Percentiles rank a stretch among this genome's conserved stretches.
Evolutionary conservation across 1,140 invertebrate species (phyloP).

Genomic region (Triops longicaudatus): DNA sequence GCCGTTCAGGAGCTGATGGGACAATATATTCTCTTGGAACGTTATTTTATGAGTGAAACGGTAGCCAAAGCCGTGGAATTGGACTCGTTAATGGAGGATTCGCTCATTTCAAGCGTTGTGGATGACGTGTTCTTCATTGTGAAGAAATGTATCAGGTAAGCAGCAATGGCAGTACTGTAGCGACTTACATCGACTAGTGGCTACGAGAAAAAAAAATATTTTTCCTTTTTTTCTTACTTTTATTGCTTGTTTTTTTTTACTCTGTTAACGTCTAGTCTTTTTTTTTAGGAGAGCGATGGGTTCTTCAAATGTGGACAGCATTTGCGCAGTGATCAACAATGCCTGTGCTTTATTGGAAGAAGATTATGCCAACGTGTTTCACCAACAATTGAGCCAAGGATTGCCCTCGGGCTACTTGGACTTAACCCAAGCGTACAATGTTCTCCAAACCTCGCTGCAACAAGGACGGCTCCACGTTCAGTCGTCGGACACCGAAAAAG

Average conservation of each 20-base stretch:
- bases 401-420: slow-evolving; percentile 81
- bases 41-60: slow-evolving; percentile 94
- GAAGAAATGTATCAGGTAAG: slow-evolving; percentile 84
- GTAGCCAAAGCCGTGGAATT: slow-evolving; percentile 86
- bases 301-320: slow-evolving; percentile 85
- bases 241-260: no score
- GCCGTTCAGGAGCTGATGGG: slow-evolving; percentile 84
- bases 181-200: neutral
- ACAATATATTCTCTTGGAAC: slow-evolving; percentile 84
- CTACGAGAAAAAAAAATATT: neutral
- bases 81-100: slow-evolving; percentile 57
- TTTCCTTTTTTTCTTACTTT: no score
- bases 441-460: slow-evolving; percentile 69
- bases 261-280: no score
- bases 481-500: slow-evolving; percentile 69
- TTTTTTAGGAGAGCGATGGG: slow-evolving; percentile 68
- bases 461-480: slow-evolving; percentile 62
- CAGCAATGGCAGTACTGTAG: neutral
- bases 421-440: slow-evolving; percentile 64
- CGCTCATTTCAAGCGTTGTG: slow-evolving; percentile 81
- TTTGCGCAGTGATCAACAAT: slow-evolving; percentile 95
- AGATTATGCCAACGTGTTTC: slow-evolving; percentile 68
- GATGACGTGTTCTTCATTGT: slow-evolving; percentile 98
- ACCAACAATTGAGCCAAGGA: slow-evolving; percentile 63
- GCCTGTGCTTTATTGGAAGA: slow-evolving; percentile 79